phyloP scores from a whole-genome alignment of 2,888 invertebrate genomes.

The Ypsolopha sequella region DNA sequence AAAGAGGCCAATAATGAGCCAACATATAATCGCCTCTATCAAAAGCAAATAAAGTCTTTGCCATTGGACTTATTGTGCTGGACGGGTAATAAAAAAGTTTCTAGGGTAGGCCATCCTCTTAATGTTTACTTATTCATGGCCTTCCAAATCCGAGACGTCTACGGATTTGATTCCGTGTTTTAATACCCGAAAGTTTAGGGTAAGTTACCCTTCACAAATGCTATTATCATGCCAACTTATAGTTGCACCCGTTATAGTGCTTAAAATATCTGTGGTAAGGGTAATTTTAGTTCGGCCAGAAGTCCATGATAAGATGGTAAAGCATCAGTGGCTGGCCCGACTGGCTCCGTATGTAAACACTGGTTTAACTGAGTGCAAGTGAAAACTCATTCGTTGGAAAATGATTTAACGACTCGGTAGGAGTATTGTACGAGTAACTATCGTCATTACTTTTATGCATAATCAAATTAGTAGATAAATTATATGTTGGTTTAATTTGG shows the following conservation, averaged over 20 bases:
- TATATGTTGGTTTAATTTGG: no score
- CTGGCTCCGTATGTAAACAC: slow-evolving; percentile 16
- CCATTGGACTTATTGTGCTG: no score
- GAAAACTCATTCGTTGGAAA: slow-evolving; percentile 26
- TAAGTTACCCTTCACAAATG: background rate
- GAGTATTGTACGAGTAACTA: background rate
- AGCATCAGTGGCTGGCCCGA: background rate
- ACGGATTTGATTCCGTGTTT: slow-evolving; percentile 10
- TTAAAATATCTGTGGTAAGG: background rate
- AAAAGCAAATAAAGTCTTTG: no score
- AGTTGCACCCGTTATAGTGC: background rate
- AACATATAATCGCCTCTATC: no score
- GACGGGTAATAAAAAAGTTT: no score
- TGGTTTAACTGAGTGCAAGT: slow-evolving; percentile 19
- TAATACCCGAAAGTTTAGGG: slow-evolving; percentile 3
- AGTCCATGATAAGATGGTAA: background rate
- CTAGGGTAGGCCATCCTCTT: no score
- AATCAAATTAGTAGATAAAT: background rate
- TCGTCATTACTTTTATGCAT: background rate
- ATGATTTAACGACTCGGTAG: slow-evolving; percentile 18
- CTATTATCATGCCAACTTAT: background rate
- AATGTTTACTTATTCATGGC: slow-evolving; percentile 16
- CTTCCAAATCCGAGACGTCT: slow-evolving; percentile 5
- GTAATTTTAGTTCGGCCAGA: background rate
- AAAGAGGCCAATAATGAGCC: no score